These are phyloP conservation scores for Sclerodermus sp. DNA, from an alignment of 2,888 invertebrate species.

Conservation along the genomic window DNA sequence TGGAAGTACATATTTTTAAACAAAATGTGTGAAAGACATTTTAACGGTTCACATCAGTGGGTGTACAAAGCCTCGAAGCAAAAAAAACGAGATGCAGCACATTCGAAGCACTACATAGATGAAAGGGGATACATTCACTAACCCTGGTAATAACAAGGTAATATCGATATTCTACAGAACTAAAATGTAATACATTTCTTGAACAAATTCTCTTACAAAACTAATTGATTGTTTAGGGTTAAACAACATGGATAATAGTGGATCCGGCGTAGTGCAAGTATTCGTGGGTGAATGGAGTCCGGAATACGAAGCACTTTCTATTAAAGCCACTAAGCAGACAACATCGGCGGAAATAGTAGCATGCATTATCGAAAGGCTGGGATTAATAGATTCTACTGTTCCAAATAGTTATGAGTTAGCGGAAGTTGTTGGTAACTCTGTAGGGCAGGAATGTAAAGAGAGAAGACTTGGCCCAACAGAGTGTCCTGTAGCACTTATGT, in stretches of 20 bases:
- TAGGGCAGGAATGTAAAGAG: constrained; percentile 91
- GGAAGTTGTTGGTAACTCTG: constrained; percentile 83
- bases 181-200: not conserved
- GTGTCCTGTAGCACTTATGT: constrained; percentile 81
- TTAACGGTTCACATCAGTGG: constrained; percentile 42
- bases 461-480: constrained; percentile 80
- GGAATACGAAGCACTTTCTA: constrained; percentile 85
- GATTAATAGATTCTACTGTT: constrained; percentile 62
- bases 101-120: constrained; percentile 47
- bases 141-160: constrained; percentile 33
- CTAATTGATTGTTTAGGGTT: constrained; percentile 32
- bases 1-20: constrained; percentile 26
- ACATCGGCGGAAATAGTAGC: constrained; percentile 89
- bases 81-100: constrained; percentile 36
- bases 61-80: constrained; percentile 40
- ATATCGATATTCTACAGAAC: not conserved
- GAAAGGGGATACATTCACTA: constrained; percentile 51
- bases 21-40: constrained; percentile 48
- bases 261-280: constrained; percentile 66
- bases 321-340: constrained; percentile 89
- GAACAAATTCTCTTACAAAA: not conserved
- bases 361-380: constrained; percentile 78
- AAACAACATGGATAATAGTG: constrained; percentile 51
- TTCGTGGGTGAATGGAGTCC: constrained; percentile 86
- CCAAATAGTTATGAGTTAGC: constrained; percentile 76